Percentiles rank a stretch among this genome's conserved stretches.
These are phyloP conservation scores for Reticulitermes lucifugus DNA, from an alignment of 2,888 invertebrate genomes.

Conservation along the genomic window DNA sequence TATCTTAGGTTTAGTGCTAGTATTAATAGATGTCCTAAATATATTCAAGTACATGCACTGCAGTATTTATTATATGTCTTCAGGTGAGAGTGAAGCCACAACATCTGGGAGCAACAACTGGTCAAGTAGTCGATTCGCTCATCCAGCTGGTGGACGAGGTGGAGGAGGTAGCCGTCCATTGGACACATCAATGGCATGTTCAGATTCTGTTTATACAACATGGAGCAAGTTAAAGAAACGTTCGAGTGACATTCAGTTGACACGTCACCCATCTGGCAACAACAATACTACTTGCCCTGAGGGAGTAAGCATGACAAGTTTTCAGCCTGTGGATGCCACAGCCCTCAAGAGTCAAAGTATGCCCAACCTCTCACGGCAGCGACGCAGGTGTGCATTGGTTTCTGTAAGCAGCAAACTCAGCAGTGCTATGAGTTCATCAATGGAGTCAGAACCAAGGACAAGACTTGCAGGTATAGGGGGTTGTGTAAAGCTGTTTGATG, in stretches of 20 bases:
- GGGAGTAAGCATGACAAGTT: background rate
- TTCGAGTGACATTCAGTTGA: conserved; percentile 71
- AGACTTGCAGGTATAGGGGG: conserved; percentile 28
- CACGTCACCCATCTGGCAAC: conserved; percentile 81
- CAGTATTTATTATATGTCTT: conserved; percentile 3
- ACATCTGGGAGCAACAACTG: conserved; percentile 55
- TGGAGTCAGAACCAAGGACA: conserved; percentile 38
- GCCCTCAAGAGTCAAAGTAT: conserved; percentile 79
- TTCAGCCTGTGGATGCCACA: conserved; percentile 43
- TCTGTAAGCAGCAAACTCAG: conserved; percentile 46
- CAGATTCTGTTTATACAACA: conserved; percentile 89
- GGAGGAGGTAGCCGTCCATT: conserved; percentile 42
- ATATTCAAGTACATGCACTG: background rate
- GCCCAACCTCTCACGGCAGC: conserved; percentile 72
- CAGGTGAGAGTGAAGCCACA: conserved; percentile 54
- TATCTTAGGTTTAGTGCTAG: background rate
- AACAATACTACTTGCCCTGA: conserved; percentile 71
- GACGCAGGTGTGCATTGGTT: conserved; percentile 28
- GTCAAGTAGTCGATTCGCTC: conserved; percentile 28
- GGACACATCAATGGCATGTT: conserved; percentile 83
- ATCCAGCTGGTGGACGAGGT: background rate
- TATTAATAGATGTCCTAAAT: background rate
- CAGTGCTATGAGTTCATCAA: conserved; percentile 47
- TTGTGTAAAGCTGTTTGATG: conserved; percentile 57
- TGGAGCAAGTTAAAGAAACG: conserved; percentile 88